Evolutionary conservation across 92 coral and sea anemone species (phyloP), one percentile per base, ranked within the genome.

Genomic region (Epizoanthus fatuus): DNA sequence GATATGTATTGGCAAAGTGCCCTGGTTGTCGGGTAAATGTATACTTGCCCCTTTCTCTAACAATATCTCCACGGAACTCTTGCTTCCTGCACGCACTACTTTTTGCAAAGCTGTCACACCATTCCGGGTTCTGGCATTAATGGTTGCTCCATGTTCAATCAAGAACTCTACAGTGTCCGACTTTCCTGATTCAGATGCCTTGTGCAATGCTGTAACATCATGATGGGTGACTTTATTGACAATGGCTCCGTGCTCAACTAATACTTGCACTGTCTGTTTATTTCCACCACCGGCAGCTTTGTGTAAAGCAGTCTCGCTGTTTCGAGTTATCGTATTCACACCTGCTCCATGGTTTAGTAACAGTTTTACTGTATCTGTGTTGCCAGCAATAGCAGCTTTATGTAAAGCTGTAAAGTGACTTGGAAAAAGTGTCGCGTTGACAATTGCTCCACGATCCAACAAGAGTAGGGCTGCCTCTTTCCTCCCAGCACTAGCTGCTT

Each of bases 281-380:
- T 15, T 49, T 20, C 78, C 22, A 49, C 10, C 39, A 72, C 58
- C 7, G 53, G 78, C 78, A n/a, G 62, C 78, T 72, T 72, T 49
- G 60, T 72, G 78, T 45, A 72, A 72, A 47, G 63, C 78, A 19
- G 20, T 72, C 60, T 72, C 78, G 60, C 77, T 72, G 52, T 72
- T 58, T 49, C 17, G 35, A 3, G 77, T 6, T 47, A 59, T 72
- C 17, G 17, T n/a, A 49, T 72, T 72, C 8, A 72, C 78, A 47
- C 57, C 19, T 19, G 62, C 78, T 19, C 78, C 78, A 17, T 25
- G 63, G 3, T 51, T 8, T 29, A 44, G 63, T 38, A 73, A 73
- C 19, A 73, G n/a, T 12, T 25, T 19, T 15, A 29, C 79, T 15
- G 38, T 53, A 52, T 4, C 42, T 52, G 0, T 73, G 56, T 17